phyloP scores from a whole-genome alignment of 1,140 invertebrate genomes.

The Stegodyphus mimosarum region DNA sequence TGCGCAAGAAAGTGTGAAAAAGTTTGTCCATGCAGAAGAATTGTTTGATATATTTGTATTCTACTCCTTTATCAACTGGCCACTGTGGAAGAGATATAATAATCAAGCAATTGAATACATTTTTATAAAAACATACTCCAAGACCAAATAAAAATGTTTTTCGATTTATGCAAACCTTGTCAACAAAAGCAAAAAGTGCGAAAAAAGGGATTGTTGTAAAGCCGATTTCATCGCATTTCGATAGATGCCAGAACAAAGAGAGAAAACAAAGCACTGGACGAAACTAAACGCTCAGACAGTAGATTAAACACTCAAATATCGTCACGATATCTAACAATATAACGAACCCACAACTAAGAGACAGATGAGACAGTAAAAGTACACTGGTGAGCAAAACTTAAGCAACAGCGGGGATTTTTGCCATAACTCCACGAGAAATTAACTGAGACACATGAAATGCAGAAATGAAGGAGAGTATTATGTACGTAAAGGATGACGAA shows the following conservation, averaged over 20 bases:
- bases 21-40: conserved; percentile 52
- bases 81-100: conserved; percentile 44
- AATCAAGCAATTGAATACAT: conserved; percentile 15
- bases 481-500: no score
- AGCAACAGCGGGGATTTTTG: no score
- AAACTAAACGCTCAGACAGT: no score
- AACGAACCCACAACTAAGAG: no score
- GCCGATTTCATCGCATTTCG: conserved; percentile 37
- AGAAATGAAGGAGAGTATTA: no score
- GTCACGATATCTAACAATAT: no score
- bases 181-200: conserved; percentile 36
- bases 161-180: conserved; percentile 46
- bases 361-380: no score
- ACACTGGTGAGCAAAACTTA: no score
- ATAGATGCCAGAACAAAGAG: background rate
- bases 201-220: conserved; percentile 40
- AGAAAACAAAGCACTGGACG: no score
- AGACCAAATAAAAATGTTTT: conserved; percentile 48
- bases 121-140: background rate
- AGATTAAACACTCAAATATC: no score
- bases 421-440: no score
- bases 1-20: conserved; percentile 36
- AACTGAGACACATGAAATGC: no score
- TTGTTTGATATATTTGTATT: conserved; percentile 29
- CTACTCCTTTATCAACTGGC: conserved; percentile 43